Base-by-base conservation (phyloP, 2,113 vertebrate genomes). In the Pachycephala philippinensis region DNA sequence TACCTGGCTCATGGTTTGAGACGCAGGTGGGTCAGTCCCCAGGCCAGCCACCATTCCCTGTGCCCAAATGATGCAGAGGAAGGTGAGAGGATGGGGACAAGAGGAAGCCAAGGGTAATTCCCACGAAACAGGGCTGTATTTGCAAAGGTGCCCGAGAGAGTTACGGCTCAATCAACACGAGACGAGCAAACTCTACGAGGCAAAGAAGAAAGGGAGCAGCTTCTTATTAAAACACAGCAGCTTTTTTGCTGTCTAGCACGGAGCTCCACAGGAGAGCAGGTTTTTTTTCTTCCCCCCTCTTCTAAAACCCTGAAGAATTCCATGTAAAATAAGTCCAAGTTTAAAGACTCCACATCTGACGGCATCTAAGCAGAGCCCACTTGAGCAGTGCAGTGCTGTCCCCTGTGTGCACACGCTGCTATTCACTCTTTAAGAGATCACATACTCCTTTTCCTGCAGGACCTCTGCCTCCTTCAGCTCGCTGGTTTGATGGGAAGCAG, bases 361-460 rank as follows among this genome's bases (percentile, higher is more conserved):
- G 0, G 86, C 76, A 77, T 72, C 92, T 30, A 60, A 90, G 95
- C 90, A 87, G 86, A 94, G 86, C 50, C 80, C 92, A 87, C 80
- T 71, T 61, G 92, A 56, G 90, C 87, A 31, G 44, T 4, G 83
- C 86, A 68, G 85, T 6, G 76, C 84, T 18, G 69, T 93, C 88
- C 80, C 95, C 83, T 12, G 85, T 28, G 90, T 39, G 42, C 27
- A 6, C 14, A 5, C 17, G 4, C 85, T 60, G 83, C 90, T 93
- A 7, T 64, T 90, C 92, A 78, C 68, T 76, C 93, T 95, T 96
- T 90, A 96, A 31, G 92, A 88, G 95, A 96, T 96, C 95, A 94
- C 85, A 85, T 2, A 39, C 50, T 65, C 15, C 91, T 83, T 83
- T 40, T 93, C 91, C 94, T 94, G 87, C 84, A 94, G 95, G 76